A percentile compares a stretch with the other conserved stretches of the same genome.
phyloP scores from a whole-genome alignment of 2,113 vertebrate genomes.

The Leptobrachium leishanense region DNA sequence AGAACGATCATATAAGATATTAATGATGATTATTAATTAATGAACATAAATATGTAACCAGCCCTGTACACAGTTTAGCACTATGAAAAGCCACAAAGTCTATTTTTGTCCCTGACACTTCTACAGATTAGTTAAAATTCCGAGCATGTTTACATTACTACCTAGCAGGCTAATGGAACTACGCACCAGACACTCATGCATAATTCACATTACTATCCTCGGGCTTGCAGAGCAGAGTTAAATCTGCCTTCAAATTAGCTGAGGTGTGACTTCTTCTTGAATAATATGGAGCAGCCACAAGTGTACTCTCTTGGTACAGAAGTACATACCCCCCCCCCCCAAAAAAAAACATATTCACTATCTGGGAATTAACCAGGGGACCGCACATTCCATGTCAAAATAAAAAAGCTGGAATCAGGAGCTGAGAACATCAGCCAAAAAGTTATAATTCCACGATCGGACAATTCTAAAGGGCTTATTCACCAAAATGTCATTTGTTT shows the following conservation, averaged over 20 bases:
- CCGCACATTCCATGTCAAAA: too few species aligned
- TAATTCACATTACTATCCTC: constrained; percentile 79
- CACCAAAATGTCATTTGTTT: too few species aligned
- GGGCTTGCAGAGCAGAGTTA: constrained; percentile 74
- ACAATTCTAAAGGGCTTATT: too few species aligned
- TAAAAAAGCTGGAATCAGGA: too few species aligned
- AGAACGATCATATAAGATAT: constrained; percentile 9
- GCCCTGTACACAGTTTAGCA: constrained; percentile 18
- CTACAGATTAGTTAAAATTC: constrained; percentile 76
- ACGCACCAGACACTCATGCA: constrained; percentile 77
- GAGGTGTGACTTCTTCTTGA: constrained; percentile 71
- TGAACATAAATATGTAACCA: constrained; percentile 36
- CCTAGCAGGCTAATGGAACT: constrained; percentile 74
- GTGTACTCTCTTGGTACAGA: constrained; percentile 54
- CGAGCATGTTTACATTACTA: constrained; percentile 77
- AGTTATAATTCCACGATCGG: too few species aligned
- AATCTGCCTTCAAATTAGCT: constrained; percentile 73
- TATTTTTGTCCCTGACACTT: constrained; percentile 75
- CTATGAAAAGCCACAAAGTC: constrained; percentile 65
- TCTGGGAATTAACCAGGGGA: too few species aligned
- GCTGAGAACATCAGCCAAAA: too few species aligned
- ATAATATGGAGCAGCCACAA: constrained; percentile 64
- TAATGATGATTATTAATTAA: constrained; percentile 18
- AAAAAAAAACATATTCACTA: too few species aligned
- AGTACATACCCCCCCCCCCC: constrained; percentile 35